A percentile compares a stretch with the other conserved stretches of the same genome.
Evolutionary conservation across 2,888 invertebrate genomes (phyloP).

Genomic region (Leptothorax acervorum): DNA sequence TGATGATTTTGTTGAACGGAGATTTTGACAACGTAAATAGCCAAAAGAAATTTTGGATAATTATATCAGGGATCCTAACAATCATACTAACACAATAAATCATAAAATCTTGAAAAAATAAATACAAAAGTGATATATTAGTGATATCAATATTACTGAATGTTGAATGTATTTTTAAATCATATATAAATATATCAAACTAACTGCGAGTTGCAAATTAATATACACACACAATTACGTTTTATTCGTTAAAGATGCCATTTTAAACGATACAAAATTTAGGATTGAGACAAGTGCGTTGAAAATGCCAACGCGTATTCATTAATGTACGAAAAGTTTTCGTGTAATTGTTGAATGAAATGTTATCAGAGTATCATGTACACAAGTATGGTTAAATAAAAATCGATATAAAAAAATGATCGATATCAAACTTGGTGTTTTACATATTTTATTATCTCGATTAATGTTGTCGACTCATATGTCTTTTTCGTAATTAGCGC

Average conservation of each 20-base stretch:
- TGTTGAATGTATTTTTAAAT: slow-evolving; percentile 27
- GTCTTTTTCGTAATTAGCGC: slow-evolving; percentile 9
- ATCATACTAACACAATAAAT: not conserved
- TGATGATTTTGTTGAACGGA: not conserved
- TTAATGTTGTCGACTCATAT: slow-evolving; percentile 8
- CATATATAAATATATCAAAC: not conserved
- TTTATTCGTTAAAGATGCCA: not conserved
- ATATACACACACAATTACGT: not conserved
- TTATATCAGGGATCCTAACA: slow-evolving; percentile 9
- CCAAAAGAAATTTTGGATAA: not conserved
- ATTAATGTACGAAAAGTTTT: slow-evolving; percentile 24
- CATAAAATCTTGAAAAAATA: not conserved
- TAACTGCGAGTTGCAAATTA: not conserved
- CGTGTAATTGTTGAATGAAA: slow-evolving; percentile 17
- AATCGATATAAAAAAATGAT: not conserved
- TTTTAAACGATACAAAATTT: not conserved
- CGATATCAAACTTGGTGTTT: not conserved
- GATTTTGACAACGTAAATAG: not conserved
- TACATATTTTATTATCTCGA: not conserved
- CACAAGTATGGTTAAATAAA: slow-evolving; percentile 15
- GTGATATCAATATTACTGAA: slow-evolving; percentile 13
- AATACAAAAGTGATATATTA: slow-evolving; percentile 9
- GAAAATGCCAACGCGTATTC: not conserved
- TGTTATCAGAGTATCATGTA: slow-evolving; percentile 21
- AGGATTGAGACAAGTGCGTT: not conserved